Evolutionary conservation across 2,113 vertebrate species (phyloP).

Genomic region (Amia ocellicauda): DNA sequence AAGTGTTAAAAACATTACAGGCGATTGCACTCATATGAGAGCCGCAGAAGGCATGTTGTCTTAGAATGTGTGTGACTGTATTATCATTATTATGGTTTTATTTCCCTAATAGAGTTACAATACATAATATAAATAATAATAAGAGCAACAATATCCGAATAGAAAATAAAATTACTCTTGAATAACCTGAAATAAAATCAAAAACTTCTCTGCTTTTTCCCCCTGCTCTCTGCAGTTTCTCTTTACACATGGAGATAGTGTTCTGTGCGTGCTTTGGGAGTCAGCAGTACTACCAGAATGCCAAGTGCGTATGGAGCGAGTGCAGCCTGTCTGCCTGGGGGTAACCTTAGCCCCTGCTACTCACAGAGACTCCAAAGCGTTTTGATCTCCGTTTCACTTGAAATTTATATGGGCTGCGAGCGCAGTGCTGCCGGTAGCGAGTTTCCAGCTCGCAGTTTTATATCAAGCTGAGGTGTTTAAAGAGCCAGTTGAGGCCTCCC

Average conservation of each 20-base stretch:
- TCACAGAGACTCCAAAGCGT: not conserved
- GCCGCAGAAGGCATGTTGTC: too few relatives aligned
- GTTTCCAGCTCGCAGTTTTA: constrained; percentile 2
- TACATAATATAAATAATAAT: too few relatives aligned
- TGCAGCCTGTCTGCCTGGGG: not conserved
- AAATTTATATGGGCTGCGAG: not conserved
- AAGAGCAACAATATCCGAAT: too few relatives aligned
- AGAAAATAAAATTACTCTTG: too few relatives aligned
- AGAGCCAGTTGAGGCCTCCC: not conserved
- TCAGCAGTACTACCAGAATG: not conserved
- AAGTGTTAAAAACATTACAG: too few relatives aligned
- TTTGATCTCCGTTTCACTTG: constrained; percentile 1
- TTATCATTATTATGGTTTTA: too few relatives aligned
- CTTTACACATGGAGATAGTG: not conserved
- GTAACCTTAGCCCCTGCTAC: not conserved
- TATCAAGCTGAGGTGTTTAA: not conserved
- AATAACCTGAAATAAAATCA: too few relatives aligned
- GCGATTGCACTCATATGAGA: too few relatives aligned
- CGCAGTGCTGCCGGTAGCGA: not conserved
- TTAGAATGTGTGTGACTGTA: too few relatives aligned
- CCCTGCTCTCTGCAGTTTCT: too few relatives aligned
- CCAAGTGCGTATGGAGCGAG: not conserved
- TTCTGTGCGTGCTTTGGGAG: not conserved
- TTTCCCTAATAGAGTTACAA: too few relatives aligned
- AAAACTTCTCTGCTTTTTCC: too few relatives aligned